phyloP scores from a whole-genome alignment of 2,797 vertebrate genomes.

The Cynodonichthys magdalenae region DNA sequence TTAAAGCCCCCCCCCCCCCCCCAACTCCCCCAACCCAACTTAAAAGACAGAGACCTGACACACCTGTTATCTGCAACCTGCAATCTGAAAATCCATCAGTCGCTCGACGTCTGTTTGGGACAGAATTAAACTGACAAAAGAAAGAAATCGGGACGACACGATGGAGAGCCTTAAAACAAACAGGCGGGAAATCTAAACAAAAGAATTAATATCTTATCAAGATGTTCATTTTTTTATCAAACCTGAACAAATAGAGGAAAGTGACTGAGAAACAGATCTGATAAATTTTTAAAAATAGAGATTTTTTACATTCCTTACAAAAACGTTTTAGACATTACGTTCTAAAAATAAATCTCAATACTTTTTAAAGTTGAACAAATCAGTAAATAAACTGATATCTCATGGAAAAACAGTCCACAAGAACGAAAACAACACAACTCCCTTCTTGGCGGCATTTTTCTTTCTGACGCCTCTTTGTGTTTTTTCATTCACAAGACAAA shows the following conservation, averaged over 20 bases:
- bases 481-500: too few species aligned
- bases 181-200: neutral
- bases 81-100: conserved; percentile 69
- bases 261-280: neutral
- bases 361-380: too few species aligned
- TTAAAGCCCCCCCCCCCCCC: conserved; percentile 60
- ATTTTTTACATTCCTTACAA: neutral
- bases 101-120: conserved; percentile 17
- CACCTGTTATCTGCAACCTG: conserved; percentile 77
- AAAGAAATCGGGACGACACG: neutral
- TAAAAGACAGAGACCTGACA: conserved; percentile 73
- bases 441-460: too few species aligned
- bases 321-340: conserved; percentile 2
- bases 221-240: neutral
- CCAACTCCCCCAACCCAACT: conserved; percentile 54
- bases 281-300: too few species aligned
- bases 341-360: neutral
- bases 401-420: too few species aligned
- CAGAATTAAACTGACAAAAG: conserved; percentile 35
- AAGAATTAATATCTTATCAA: too few species aligned
- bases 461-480: too few species aligned
- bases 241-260: neutral
- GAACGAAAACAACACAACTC: too few species aligned
- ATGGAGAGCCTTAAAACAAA: neutral
- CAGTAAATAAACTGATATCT: too few species aligned